phyloP scores from a whole-genome alignment of 2,888 invertebrate species.

The Gonocerus acuteangulatus region DNA sequence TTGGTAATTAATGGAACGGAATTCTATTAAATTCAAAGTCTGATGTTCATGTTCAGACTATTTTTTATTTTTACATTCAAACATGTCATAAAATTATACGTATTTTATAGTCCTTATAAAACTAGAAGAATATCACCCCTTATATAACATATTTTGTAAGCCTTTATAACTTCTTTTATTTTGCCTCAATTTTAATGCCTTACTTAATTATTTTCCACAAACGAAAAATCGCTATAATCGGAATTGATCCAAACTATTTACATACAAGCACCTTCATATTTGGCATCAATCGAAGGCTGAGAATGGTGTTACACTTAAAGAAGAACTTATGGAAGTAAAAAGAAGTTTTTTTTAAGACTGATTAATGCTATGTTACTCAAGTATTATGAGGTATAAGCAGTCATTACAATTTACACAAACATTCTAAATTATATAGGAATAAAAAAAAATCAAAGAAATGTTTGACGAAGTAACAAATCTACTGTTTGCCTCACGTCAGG shows the following conservation, averaged over 20 bases:
- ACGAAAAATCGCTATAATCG: background rate
- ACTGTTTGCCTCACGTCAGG: too few relatives aligned
- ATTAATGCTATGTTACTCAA: too few relatives aligned
- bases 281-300: background rate
- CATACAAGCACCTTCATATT: background rate
- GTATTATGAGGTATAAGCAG: too few relatives aligned
- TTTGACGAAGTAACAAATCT: too few relatives aligned
- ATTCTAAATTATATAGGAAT: too few relatives aligned
- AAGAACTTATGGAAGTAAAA: background rate
- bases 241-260: background rate
- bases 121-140: conserved; percentile 31
- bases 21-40: conserved; percentile 25
- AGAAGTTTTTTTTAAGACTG: too few relatives aligned
- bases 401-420: too few relatives aligned
- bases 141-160: conserved; percentile 16
- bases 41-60: conserved; percentile 7
- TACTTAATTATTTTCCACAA: background rate
- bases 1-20: conserved; percentile 24
- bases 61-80: conserved; percentile 21
- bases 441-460: too few relatives aligned
- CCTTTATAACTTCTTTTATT: background rate
- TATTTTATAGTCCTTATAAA: conserved; percentile 26
- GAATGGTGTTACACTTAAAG: background rate
- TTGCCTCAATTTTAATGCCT: too few relatives aligned
- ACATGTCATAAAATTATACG: conserved; percentile 14